phyloP scores from a whole-genome alignment of 2,113 vertebrate species.

The rabbit (Oryctolagus cuniculus) region DNA sequence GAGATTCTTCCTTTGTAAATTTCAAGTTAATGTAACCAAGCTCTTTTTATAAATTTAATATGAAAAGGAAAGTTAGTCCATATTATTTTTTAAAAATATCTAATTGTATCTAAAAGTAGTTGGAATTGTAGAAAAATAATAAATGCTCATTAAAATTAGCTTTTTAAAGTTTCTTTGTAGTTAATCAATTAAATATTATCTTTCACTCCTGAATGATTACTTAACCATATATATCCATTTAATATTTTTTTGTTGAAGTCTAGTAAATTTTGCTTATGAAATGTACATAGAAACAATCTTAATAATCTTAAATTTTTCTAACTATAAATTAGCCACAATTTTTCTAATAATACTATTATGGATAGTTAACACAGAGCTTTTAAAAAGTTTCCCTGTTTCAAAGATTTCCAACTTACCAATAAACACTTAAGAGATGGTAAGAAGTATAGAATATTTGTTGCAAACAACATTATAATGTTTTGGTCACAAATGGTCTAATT shows the following conservation, averaged over 20 bases:
- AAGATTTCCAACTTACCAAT: not conserved
- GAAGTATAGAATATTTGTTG: conserved; percentile 22
- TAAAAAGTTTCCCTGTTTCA: not conserved
- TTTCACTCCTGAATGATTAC: not conserved
- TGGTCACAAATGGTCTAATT: not conserved
- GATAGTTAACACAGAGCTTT: not conserved
- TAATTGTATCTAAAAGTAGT: too few species aligned
- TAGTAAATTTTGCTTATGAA: conserved; percentile 37
- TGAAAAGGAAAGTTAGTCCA: too few species aligned
- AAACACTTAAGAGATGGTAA: not conserved
- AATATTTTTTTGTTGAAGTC: not conserved
- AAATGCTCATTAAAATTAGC: not conserved
- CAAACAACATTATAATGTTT: not conserved
- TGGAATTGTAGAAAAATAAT: not conserved
- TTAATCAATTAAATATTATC: conserved; percentile 4
- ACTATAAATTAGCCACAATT: conserved; percentile 35
- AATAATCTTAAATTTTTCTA: not conserved
- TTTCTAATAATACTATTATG: not conserved
- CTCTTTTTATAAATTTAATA: too few species aligned
- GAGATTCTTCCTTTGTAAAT: too few species aligned
- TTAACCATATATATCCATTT: not conserved
- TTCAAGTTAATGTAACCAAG: too few species aligned
- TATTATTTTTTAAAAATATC: too few species aligned
- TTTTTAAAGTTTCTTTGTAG: not conserved
- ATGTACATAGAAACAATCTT: not conserved